Conservation (phyloP, 2,888 invertebrate genomes). For the Mamestra brassicae region DNA sequence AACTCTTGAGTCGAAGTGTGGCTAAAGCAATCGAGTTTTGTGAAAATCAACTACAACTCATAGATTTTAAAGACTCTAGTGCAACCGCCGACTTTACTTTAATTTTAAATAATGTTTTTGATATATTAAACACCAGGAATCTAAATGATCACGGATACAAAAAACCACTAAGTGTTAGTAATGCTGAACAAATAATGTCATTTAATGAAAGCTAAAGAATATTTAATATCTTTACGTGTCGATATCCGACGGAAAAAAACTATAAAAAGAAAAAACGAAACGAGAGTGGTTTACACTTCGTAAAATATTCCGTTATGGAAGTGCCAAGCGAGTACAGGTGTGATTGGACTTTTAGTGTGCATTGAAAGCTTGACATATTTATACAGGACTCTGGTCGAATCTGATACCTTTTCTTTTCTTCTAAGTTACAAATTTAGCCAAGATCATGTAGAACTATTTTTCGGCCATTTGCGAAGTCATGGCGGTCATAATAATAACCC, state of each 20-base stretch:
- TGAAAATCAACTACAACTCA: neutral
- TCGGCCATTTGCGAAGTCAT: slow-evolving; percentile 6
- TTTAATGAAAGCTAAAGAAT: too few species aligned
- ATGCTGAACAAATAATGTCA: neutral
- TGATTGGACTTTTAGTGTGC: slow-evolving; percentile 4
- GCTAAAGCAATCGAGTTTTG: neutral
- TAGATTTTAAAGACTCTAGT: slow-evolving; percentile 5
- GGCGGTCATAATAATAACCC: slow-evolving; percentile 19
- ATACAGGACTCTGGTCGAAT: neutral
- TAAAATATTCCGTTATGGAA: slow-evolving; percentile 4
- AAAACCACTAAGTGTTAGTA: slow-evolving; percentile 7
- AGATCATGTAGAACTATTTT: neutral
- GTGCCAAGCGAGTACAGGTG: slow-evolving; percentile 1
- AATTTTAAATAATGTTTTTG: slow-evolving; percentile 5
- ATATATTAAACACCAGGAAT: neutral
- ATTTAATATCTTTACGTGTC: too few species aligned
- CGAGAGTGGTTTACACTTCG: too few species aligned
- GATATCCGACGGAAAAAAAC: too few species aligned
- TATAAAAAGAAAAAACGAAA: too few species aligned
- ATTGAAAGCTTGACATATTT: neutral
- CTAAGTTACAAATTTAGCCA: neutral
- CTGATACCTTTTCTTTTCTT: neutral
- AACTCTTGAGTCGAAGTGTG: neutral
- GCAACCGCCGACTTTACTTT: slow-evolving; percentile 2
- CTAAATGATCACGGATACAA: slow-evolving; percentile 3